Base-by-base conservation (phyloP, 2,113 vertebrate species). In the Syrrhaptes paradoxus region DNA sequence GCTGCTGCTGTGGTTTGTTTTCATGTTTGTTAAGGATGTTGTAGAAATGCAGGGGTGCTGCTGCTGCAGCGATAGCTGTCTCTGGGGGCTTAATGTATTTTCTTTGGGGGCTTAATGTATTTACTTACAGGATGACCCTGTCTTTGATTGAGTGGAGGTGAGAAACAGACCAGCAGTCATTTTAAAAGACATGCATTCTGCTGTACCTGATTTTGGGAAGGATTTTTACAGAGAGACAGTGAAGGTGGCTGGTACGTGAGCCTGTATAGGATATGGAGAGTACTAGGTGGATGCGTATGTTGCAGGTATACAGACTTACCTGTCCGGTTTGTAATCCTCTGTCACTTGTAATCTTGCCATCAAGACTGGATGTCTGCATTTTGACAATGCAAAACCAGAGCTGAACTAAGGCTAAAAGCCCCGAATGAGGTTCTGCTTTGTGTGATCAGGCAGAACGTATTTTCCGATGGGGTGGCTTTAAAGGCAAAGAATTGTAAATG, bases 301-400 rank as follows among this genome's bases (percentile, higher is more conserved):
- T 70, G 63, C 55, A 80, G 38, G 38, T 17, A 58, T 18, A n/a
- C n/a, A 58, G 54, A 29, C 16, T 1, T 8, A 89, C 11, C 34
- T 91, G 81, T 26, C 20, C 3, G 0, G 6, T 48, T 70, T 67
- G 62, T 45, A 49, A 34, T 63, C 41, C n/a, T 87, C 36, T 32
- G 0, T 78, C 62, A 16, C 10, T 68, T 73, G 31, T 9, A 54
- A 0, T 49, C 26, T 1, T 28, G 48, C 3, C 25, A 41, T 34
- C 18, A 19, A 72, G 70, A n/a, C 17, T 18, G 4, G 11, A 9
- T 17, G 28, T 38, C 71, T 70, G 85, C 46, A 38, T 13, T 87
- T 48, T 68, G 26, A 22, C 51, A 66, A 19, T 46, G 48, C 26
- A 68, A 67, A 85, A 36, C 7, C 13, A 15, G 73, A 83, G 36